A percentile compares a stretch with the other conserved stretches of the same genome.
phyloP scores from a whole-genome alignment of 2,888 invertebrate species.

The Phlogophora meticulosa region DNA sequence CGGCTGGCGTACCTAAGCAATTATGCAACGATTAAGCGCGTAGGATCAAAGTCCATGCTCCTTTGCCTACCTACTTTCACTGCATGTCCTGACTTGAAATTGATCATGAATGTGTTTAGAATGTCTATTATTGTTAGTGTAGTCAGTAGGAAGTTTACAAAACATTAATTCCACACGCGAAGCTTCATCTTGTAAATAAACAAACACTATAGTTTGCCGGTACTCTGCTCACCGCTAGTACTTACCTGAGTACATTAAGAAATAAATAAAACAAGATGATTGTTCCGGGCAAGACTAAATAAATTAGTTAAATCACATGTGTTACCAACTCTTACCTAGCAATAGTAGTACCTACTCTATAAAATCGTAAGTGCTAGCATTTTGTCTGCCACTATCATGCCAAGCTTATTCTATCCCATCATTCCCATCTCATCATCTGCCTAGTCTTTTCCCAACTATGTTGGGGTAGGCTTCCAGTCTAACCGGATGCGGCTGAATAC shows the following conservation, averaged over 20 bases:
- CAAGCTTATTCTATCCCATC: too few species aligned
- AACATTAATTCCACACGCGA: neutral
- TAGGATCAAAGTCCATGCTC: conserved; percentile 39
- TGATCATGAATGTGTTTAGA: conserved; percentile 2
- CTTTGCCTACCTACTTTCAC: conserved; percentile 52
- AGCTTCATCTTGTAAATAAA: conserved; percentile 8
- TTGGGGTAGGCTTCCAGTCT: too few species aligned
- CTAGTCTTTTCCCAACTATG: too few species aligned
- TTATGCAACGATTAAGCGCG: conserved; percentile 38
- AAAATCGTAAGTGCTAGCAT: too few species aligned
- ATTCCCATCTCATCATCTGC: too few species aligned
- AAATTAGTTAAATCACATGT: neutral
- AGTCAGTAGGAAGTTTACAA: conserved; percentile 11
- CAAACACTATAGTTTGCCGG: neutral
- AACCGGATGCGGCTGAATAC: too few species aligned
- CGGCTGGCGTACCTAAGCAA: conserved; percentile 9
- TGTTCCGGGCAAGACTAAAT: neutral
- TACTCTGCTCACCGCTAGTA: too few species aligned
- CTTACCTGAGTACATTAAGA: too few species aligned
- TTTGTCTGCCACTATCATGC: too few species aligned
- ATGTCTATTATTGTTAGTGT: neutral
- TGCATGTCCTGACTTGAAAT: conserved; percentile 23
- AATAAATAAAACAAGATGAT: neutral
- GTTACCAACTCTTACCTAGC: too few species aligned
- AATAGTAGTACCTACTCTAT: too few species aligned